Evolutionary conservation across 2,888 invertebrate genomes (phyloP).

Genomic region (Caradrina clavipalpis): DNA sequence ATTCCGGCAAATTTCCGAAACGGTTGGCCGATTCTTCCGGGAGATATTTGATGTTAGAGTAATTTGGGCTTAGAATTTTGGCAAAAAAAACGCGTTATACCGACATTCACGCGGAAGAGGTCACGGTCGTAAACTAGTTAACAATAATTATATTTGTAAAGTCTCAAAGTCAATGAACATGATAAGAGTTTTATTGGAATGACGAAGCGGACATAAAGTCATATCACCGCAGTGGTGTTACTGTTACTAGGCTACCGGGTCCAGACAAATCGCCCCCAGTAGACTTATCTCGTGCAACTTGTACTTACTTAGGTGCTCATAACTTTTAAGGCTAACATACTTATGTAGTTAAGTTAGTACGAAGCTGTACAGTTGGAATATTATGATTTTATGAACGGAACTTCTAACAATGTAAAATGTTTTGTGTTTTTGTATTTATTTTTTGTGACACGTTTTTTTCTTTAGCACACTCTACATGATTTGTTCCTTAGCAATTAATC

Average conservation of each 20-base stretch:
- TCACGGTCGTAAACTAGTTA: too few species aligned
- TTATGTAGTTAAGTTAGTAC: slow-evolving; percentile 20
- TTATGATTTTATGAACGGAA: slow-evolving; percentile 13
- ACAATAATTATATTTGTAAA: not conserved
- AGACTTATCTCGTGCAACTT: slow-evolving; percentile 32
- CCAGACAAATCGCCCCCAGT: slow-evolving; percentile 31
- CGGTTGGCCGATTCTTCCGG: too few species aligned
- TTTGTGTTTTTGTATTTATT: not conserved
- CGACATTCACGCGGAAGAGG: too few species aligned
- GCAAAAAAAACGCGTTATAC: too few species aligned
- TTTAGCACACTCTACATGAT: too few species aligned
- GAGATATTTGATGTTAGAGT: too few species aligned
- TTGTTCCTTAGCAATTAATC: too few species aligned
- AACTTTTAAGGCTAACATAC: slow-evolving; percentile 31
- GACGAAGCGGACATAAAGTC: not conserved
- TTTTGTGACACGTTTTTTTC: not conserved
- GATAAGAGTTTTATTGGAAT: slow-evolving; percentile 17
- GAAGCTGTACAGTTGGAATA: slow-evolving; percentile 2
- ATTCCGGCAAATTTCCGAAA: too few species aligned
- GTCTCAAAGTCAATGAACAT: slow-evolving; percentile 7
- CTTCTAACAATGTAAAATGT: not conserved
- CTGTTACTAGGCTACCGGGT: slow-evolving; percentile 21
- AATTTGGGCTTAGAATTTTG: too few species aligned
- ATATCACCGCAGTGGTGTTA: slow-evolving; percentile 19
- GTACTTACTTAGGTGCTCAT: slow-evolving; percentile 17